Conservation (phyloP, 2,113 vertebrate genomes). For the Prionailurus viverrinus region DNA sequence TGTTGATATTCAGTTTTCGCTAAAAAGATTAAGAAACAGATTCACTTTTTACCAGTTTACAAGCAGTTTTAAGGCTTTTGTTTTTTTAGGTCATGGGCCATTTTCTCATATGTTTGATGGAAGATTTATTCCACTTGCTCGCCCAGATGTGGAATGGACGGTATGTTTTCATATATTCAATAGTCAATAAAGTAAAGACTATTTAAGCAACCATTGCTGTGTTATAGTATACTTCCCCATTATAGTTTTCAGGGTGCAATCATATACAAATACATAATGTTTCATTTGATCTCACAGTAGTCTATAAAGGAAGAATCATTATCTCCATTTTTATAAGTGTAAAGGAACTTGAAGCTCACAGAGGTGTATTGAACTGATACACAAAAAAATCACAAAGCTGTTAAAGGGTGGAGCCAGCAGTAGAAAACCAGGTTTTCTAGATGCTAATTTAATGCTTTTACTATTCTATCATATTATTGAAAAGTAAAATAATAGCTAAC, state of each 20-base stretch:
- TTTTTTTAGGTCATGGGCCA: constrained; percentile 95
- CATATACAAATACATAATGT: not conserved
- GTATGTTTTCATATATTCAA: constrained; percentile 84
- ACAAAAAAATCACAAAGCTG: not conserved
- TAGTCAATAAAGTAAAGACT: constrained; percentile 20
- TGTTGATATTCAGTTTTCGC: constrained; percentile 1
- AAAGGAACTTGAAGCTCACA: not conserved
- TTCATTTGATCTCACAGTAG: not conserved
- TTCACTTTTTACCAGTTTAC: not conserved
- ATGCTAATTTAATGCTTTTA: not conserved
- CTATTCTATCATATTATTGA: not conserved
- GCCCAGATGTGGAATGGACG: constrained; percentile 90
- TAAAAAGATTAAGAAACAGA: not conserved
- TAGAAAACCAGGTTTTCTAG: not conserved
- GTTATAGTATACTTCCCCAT: not conserved
- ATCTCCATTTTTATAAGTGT: not conserved
- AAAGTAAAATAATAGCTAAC: not conserved
- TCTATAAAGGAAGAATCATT: not conserved
- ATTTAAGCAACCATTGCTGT: not conserved
- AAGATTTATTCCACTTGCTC: constrained; percentile 93
- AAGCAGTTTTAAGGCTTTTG: constrained; percentile 59
- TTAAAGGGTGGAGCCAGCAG: not conserved
- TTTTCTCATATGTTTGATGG: constrained; percentile 98
- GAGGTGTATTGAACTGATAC: not conserved
- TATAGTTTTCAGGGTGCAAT: not conserved